phyloP scores from a whole-genome alignment of 2,113 vertebrate genomes.

The Heliornis fulica region DNA sequence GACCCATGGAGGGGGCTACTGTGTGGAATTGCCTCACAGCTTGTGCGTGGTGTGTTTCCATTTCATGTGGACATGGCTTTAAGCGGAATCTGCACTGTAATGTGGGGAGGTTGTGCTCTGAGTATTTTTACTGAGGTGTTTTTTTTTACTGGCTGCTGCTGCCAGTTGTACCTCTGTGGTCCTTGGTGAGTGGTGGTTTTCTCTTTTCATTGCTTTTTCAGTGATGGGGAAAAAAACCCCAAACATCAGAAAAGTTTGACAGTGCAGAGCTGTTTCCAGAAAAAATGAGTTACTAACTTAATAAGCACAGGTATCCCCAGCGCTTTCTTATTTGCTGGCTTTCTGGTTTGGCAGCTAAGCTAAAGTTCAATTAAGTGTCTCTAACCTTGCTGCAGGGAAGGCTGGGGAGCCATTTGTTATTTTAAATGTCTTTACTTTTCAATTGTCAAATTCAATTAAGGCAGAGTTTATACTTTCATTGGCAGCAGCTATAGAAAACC shows the following conservation, averaged over 20 bases:
- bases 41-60: rapidly evolving
- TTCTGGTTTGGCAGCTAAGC: conserved; percentile 39
- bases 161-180: background rate
- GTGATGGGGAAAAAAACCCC: background rate
- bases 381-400: conserved; percentile 54
- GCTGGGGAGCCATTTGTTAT: conserved; percentile 58
- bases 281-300: background rate
- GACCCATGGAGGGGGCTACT: rapidly evolving
- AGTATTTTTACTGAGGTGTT: background rate
- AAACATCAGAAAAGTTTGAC: background rate
- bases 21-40: background rate
- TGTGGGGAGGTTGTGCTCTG: background rate
- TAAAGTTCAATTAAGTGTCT: conserved; percentile 43
- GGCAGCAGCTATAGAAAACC: background rate
- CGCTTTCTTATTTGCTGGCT: background rate
- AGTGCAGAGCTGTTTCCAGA: background rate
- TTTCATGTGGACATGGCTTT: background rate
- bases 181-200: background rate
- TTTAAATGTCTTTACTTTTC: conserved; percentile 63
- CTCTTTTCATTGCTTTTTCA: background rate
- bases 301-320: background rate
- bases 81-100: background rate
- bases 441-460: conserved; percentile 67
- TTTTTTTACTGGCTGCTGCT: background rate
- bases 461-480: conserved; percentile 22